A percentile compares a stretch with the other conserved stretches of the same genome.
phyloP scores from a whole-genome alignment of 2,797 vertebrate genomes.

The Chiloscyllium punctatum region DNA sequence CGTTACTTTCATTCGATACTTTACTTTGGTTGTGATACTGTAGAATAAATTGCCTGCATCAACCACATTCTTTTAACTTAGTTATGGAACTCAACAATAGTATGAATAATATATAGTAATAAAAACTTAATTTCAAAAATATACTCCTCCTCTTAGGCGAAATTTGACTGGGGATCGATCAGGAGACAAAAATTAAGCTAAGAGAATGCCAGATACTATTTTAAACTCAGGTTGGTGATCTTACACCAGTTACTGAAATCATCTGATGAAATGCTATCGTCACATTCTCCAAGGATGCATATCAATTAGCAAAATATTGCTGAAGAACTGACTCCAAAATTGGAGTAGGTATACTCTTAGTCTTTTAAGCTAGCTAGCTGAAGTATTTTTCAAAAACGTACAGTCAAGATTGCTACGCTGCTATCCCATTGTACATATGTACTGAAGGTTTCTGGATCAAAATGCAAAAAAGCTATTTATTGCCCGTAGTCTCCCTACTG shows the following conservation, averaged over 20 bases:
- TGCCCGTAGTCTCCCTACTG: neutral
- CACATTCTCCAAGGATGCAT: neutral
- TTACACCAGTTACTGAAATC: neutral
- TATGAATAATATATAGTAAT: neutral
- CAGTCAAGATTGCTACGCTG: neutral
- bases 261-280: conserved; percentile 11
- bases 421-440: neutral
- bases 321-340: neutral
- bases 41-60: neutral
- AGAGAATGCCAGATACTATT: neutral
- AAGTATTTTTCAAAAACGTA: neutral
- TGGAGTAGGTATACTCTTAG: neutral
- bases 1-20: neutral
- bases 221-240: neutral
- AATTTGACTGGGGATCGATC: neutral
- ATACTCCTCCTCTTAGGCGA: neutral
- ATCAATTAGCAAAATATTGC: neutral
- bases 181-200: neutral
- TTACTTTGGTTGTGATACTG: neutral
- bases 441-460: neutral
- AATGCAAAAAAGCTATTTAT: neutral
- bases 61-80: neutral
- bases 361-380: neutral
- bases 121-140: neutral
- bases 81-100: neutral